Evolutionary conservation across 2,113 vertebrate genomes (phyloP), one percentile per base, ranked within the genome.

Genomic region (Motacilla tschutschensis): DNA sequence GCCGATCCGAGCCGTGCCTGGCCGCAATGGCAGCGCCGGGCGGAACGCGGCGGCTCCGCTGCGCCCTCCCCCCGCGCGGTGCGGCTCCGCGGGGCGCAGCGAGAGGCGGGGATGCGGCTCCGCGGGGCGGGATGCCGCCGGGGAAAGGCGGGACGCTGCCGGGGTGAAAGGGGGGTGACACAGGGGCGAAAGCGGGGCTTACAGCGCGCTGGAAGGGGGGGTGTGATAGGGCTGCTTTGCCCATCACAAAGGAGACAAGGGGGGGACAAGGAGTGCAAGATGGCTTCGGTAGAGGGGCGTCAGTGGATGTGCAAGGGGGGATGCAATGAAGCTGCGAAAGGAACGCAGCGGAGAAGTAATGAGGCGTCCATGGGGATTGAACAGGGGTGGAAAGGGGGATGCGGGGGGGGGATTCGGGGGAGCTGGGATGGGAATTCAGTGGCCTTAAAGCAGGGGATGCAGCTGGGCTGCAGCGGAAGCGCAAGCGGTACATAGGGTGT

Each of bases 21-120:
- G 88, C 85, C 26, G 88, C 28, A 19, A 78, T 65, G 77, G 85
- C 88, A 88, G 84, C 76, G 51, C 46, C 17, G 76, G 65, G 66
- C 36, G 40, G 38, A 74, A 74, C n/a, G 69, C 63, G 69, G 55
- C 55, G 44, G 69, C 82, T 77, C 69, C 85, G 63, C 13, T 46
- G 77, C 36, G 35, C 69, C 70, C 77, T 58, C 51, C 62, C 35
- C 62, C 50, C 26, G n/a, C 31, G 59, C 77, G 59, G 84, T 79
- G 76, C 82, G 81, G 76, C 47, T 59, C 70, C 87, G 20, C 73
- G 58, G 65, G 77, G 86, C 79, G 79, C 83, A 40, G 79, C 44
- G 54, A 19, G 67, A 50, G 74, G 90, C 79, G 74, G 75, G 26
- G 91, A 81, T 53, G 90, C 59, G 50, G 76, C 33, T 66, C 46